phyloP scores from a whole-genome alignment of 2,888 invertebrate genomes.

The Tetheella fluctuosa region DNA sequence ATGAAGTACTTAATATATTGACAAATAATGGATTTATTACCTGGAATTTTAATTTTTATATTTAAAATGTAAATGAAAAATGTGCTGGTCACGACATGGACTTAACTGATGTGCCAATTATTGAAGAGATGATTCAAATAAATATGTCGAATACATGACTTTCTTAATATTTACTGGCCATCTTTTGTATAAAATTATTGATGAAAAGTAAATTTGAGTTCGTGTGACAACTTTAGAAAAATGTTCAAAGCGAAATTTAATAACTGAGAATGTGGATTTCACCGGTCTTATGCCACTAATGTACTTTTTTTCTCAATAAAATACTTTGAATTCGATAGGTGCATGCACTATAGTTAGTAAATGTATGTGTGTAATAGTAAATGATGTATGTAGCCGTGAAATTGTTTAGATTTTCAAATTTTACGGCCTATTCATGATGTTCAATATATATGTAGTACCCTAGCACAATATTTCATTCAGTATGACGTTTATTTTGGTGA shows the following conservation, averaged over 20 bases:
- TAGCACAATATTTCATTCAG: conserved; percentile 18
- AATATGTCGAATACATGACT: background rate
- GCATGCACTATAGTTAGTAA: conserved; percentile 70
- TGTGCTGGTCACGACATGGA: conserved; percentile 64
- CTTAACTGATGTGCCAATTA: conserved; percentile 62
- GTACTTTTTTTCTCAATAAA: too few relatives aligned
- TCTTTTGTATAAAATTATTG: conserved; percentile 18
- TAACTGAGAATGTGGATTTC: too few relatives aligned
- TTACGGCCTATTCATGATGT: conserved; percentile 54
- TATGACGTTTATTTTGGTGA: conserved; percentile 32
- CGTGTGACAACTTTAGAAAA: background rate
- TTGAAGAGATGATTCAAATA: background rate
- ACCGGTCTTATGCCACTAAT: too few relatives aligned
- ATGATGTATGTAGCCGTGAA: conserved; percentile 65
- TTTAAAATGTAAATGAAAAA: conserved; percentile 25
- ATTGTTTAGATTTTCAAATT: conserved; percentile 55
- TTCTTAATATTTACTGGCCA: conserved; percentile 51
- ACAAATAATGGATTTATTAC: background rate
- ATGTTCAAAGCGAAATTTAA: background rate
- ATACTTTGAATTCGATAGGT: conserved; percentile 45
- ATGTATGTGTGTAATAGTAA: conserved; percentile 65
- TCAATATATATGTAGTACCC: conserved; percentile 12
- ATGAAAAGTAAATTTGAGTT: background rate
- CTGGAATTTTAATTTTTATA: background rate
- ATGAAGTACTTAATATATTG: background rate